A percentile compares a stretch with the other conserved stretches of the same genome.
Evolutionary conservation across 2,113 vertebrate genomes (phyloP).

Genomic region (Poeciliopsis turrubarensis): DNA sequence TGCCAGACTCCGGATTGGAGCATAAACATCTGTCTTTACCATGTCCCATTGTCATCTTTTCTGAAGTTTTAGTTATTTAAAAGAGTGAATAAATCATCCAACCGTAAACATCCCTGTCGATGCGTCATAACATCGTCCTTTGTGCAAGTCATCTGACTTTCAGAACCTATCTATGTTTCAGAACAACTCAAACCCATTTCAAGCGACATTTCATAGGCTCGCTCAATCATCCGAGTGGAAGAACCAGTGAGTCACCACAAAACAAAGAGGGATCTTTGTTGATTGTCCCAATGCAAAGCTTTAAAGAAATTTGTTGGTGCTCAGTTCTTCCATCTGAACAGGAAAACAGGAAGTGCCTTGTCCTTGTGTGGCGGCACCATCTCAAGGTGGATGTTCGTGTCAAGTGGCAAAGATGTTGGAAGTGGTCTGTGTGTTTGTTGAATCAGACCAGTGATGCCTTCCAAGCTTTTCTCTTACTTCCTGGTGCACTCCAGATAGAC

Average conservation of each 20-base stretch:
- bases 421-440: slow-evolving; percentile 38
- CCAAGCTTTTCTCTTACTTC: slow-evolving; percentile 34
- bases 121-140: not conserved
- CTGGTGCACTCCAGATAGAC: slow-evolving; percentile 41
- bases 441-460: slow-evolving; percentile 39
- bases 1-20: slow-evolving; percentile 22
- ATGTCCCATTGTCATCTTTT: not conserved
- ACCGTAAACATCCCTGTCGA: not conserved
- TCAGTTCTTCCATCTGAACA: slow-evolving; percentile 58
- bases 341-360: slow-evolving; percentile 77
- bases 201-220: slow-evolving; percentile 50
- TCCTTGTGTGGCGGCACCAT: slow-evolving; percentile 38
- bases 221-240: slow-evolving; percentile 31
- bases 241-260: slow-evolving; percentile 68
- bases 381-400: slow-evolving; percentile 47
- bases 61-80: not conserved
- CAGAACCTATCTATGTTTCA: slow-evolving; percentile 3
- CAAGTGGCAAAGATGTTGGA: slow-evolving; percentile 28
- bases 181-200: slow-evolving; percentile 17
- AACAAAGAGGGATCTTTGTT: slow-evolving; percentile 48
- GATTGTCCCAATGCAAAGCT: slow-evolving; percentile 33
- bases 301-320: slow-evolving; percentile 9
- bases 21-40: not conserved
- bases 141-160: not conserved
- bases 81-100: not conserved